Percentiles rank a stretch among this genome's conserved stretches.
Evolutionary conservation across 2,797 vertebrate species (phyloP).

Genomic region (Eulemur coronatus): DNA sequence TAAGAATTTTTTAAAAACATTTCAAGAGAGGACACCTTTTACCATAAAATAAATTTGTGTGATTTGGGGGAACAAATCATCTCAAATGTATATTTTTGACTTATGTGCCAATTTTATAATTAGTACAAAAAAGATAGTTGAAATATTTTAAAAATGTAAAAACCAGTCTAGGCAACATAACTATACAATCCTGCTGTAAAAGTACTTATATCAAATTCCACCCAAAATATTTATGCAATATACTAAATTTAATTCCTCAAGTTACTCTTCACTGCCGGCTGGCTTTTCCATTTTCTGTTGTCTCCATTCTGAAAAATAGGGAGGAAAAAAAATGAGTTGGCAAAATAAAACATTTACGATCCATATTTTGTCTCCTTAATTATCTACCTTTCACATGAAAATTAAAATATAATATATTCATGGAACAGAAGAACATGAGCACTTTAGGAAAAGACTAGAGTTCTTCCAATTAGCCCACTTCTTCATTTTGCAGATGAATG

Average conservation of each 20-base stretch:
- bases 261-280: constrained; percentile 90
- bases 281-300: constrained; percentile 95
- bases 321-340: not conserved
- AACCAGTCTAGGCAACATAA: constrained; percentile 77
- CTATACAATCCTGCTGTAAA: constrained; percentile 82
- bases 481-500: not conserved
- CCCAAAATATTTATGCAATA: constrained; percentile 71
- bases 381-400: not conserved
- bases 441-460: not conserved
- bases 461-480: not conserved
- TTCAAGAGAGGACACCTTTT: constrained; percentile 71
- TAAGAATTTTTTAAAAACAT: constrained; percentile 68
- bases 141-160: constrained; percentile 83
- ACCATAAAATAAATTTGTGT: constrained; percentile 71
- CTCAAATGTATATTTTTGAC: constrained; percentile 72
- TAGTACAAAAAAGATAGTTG: constrained; percentile 84
- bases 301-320: constrained; percentile 91
- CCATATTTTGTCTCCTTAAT: not conserved
- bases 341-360: constrained; percentile 22
- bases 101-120: constrained; percentile 70
- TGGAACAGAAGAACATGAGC: not conserved
- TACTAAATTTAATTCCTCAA: constrained; percentile 63
- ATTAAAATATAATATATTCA: constrained; percentile 1
- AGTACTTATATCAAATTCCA: constrained; percentile 80
- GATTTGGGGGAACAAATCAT: constrained; percentile 71